phyloP scores from a whole-genome alignment of 2,113 vertebrate genomes.

The Hydrochoerus hydrochaeris region DNA sequence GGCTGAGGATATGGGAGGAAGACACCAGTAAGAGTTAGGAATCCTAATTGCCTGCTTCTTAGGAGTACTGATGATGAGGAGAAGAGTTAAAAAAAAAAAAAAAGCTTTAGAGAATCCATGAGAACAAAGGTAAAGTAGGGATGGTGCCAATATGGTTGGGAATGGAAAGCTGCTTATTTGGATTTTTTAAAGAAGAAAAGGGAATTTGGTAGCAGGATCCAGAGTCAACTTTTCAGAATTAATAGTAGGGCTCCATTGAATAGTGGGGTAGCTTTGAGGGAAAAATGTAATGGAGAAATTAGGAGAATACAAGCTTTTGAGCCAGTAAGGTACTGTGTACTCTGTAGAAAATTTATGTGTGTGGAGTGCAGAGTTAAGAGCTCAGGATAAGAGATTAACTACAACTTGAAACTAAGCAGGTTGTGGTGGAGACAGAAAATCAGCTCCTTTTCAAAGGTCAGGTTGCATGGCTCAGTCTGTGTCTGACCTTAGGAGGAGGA shows the following conservation, averaged over 20 bases:
- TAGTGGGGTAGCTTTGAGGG: background rate
- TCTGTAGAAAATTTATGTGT: background rate
- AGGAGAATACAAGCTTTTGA: background rate
- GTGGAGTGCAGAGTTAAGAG: background rate
- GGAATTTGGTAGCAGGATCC: background rate
- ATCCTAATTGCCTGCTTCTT: background rate
- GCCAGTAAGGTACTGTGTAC: background rate
- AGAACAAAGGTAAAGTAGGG: background rate
- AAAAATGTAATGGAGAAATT: background rate
- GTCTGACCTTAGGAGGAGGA: background rate
- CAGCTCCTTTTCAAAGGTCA: background rate
- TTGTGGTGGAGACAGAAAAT: background rate
- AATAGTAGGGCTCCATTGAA: background rate
- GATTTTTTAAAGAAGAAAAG: background rate
- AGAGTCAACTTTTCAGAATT: background rate
- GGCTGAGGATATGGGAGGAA: background rate
- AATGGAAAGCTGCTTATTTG: background rate
- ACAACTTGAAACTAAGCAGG: background rate
- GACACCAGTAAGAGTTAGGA: background rate
- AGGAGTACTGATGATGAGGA: background rate
- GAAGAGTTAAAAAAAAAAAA: background rate
- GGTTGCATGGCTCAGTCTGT: background rate
- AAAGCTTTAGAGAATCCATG: background rate
- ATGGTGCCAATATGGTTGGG: too few relatives aligned
- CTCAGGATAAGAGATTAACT: background rate